Conservation (phyloP, 2,797 vertebrate genomes). For the Acomys russatus region DNA sequence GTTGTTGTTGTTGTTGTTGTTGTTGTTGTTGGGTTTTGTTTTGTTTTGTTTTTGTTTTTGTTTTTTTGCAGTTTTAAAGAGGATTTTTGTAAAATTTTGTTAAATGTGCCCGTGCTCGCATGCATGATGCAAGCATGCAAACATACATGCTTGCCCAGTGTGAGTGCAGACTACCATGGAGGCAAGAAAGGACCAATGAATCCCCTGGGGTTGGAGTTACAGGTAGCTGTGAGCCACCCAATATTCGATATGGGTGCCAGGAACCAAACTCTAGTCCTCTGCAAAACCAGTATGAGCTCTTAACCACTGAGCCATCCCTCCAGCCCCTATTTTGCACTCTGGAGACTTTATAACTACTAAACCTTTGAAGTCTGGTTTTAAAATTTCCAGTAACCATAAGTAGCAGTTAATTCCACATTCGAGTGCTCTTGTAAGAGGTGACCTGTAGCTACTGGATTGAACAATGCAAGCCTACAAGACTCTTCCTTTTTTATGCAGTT, state of each 20-base stretch:
- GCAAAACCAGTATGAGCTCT: not conserved
- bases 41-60: too few relatives aligned
- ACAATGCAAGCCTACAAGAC: accelerated
- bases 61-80: too few relatives aligned
- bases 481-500: not conserved
- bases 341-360: not conserved
- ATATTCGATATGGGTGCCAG: not conserved
- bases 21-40: too few relatives aligned
- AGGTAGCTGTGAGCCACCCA: not conserved
- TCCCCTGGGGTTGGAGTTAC: not conserved
- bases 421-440: not conserved
- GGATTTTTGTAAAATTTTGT: too few relatives aligned
- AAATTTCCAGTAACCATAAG: not conserved
- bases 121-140: accelerated
- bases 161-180: not conserved
- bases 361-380: not conserved
- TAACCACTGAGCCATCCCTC: not conserved
- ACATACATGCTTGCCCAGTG: too few relatives aligned
- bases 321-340: not conserved
- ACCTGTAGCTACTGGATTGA: not conserved
- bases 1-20: too few relatives aligned
- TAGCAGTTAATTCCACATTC: not conserved
- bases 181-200: not conserved
- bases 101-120: too few relatives aligned
- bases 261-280: not conserved